Conservation (phyloP, 2,113 vertebrate genomes). For the Muntiacus reevesi region DNA sequence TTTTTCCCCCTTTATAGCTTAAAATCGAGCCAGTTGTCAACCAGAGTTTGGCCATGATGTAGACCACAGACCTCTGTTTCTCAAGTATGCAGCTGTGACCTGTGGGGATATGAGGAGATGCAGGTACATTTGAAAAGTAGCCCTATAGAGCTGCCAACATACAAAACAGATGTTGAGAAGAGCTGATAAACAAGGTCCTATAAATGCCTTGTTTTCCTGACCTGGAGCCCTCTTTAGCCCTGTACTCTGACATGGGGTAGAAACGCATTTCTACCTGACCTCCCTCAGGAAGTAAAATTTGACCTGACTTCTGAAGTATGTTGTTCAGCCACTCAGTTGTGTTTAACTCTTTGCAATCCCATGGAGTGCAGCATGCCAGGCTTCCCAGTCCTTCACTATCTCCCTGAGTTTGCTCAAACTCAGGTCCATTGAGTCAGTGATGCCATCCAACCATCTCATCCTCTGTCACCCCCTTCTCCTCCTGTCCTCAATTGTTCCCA, state of each 20-base stretch:
- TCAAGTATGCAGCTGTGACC: not conserved
- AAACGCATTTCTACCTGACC: constrained; percentile 4
- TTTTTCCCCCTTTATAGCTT: not conserved
- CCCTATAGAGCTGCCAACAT: not conserved
- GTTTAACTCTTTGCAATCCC: not conserved
- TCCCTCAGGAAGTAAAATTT: constrained; percentile 14
- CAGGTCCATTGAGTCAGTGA: not conserved
- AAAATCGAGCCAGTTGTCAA: constrained; percentile 4
- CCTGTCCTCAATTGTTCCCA: not conserved
- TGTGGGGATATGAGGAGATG: not conserved
- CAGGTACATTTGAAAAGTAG: not conserved
- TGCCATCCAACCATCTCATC: not conserved
- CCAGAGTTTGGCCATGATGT: not conserved
- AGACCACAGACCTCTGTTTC: not conserved
- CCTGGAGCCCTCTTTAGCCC: not conserved
- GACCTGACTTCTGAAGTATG: not conserved
- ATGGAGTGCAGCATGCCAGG: not conserved
- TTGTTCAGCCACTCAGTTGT: not conserved
- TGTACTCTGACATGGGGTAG: not conserved
- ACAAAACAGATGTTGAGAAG: not conserved
- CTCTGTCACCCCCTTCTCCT: not conserved
- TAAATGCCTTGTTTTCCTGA: not conserved
- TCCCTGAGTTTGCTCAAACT: not conserved
- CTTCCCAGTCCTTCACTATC: not conserved
- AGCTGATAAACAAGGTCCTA: not conserved